Percentiles rank a stretch among this genome's conserved stretches.
These are phyloP conservation scores for Oscheius sp. DNA, from an alignment of 2,888 invertebrate species.

Conservation along the genomic window DNA sequence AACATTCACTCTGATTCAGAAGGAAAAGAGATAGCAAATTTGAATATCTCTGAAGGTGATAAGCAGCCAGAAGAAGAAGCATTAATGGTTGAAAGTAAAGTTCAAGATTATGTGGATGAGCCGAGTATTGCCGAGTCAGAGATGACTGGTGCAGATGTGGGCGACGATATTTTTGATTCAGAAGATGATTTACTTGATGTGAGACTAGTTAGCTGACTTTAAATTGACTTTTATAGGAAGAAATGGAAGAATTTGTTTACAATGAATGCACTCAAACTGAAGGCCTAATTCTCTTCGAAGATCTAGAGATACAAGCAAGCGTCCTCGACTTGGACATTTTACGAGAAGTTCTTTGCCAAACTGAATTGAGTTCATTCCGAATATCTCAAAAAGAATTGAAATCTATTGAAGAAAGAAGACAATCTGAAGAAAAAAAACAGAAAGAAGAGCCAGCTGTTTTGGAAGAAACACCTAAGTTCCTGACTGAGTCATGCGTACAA, in stretches of 20 bases:
- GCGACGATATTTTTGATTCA: constrained; percentile 27
- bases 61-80: constrained; percentile 44
- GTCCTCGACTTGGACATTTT: not conserved
- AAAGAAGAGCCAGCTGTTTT: not conserved
- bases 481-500: not conserved
- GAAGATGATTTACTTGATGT: constrained; percentile 28
- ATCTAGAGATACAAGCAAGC: constrained; percentile 11
- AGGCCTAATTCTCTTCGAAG: not conserved
- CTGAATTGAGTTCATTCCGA: constrained; percentile 23
- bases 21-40: constrained; percentile 25
- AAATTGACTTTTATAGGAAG: constrained; percentile 1
- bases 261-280: constrained; percentile 19
- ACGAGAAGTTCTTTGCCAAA: constrained; percentile 5
- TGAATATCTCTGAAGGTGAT: constrained; percentile 36
- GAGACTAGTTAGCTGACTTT: not conserved
- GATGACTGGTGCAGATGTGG: constrained; percentile 19
- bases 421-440: not conserved
- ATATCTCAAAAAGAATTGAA: not conserved
- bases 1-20: not conserved
- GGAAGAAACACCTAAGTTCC: not conserved
- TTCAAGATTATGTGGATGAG: not conserved
- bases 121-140: constrained; percentile 5
- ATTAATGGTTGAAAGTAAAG: constrained; percentile 26
- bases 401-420: too few relatives aligned
- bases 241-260: constrained; percentile 9